Percentiles rank a stretch among this genome's conserved stretches.
Conservation (phyloP, 2,888 invertebrate species). For the Cantharis nigra region DNA sequence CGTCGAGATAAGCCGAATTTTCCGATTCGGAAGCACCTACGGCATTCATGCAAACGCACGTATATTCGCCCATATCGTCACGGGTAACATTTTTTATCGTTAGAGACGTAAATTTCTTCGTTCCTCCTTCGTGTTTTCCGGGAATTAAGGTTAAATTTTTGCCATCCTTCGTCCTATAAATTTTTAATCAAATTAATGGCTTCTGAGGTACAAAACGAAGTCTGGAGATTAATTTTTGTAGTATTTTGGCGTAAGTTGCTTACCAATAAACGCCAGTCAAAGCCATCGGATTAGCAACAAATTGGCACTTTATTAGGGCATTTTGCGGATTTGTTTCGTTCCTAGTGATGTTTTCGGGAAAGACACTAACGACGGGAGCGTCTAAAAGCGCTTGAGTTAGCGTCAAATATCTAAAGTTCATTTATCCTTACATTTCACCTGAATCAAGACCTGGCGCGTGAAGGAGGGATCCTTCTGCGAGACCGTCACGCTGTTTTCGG, state of each 20-base stretch:
- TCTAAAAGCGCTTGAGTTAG: conserved; percentile 61
- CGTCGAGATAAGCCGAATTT: conserved; percentile 76
- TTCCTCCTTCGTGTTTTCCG: conserved; percentile 77
- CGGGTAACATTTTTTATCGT: conserved; percentile 76
- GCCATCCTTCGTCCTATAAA: conserved; percentile 72
- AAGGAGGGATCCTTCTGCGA: conserved; percentile 76
- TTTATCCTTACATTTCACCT: conserved; percentile 75
- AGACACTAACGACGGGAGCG: conserved; percentile 80
- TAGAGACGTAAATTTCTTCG: conserved; percentile 73
- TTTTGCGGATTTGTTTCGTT: conserved; percentile 74
- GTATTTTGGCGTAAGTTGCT: conserved; percentile 34
- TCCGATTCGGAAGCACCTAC: conserved; percentile 77
- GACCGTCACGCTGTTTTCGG: conserved; percentile 78
- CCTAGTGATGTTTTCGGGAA: conserved; percentile 75
- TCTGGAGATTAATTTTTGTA: not conserved
- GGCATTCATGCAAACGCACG: conserved; percentile 78
- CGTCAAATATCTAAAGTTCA: not conserved
- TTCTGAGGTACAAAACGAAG: not conserved
- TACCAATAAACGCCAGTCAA: conserved; percentile 79
- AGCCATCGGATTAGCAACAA: conserved; percentile 84
- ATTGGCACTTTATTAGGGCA: conserved; percentile 73
- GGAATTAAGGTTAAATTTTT: conserved; percentile 61
- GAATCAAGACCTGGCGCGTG: conserved; percentile 70
- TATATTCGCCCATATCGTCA: conserved; percentile 83
- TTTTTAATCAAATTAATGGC: not conserved